A percentile compares a stretch with the other conserved stretches of the same genome.
Conservation (phyloP, 2,797 vertebrate genomes). For the Dendrocincla tyrannina region DNA sequence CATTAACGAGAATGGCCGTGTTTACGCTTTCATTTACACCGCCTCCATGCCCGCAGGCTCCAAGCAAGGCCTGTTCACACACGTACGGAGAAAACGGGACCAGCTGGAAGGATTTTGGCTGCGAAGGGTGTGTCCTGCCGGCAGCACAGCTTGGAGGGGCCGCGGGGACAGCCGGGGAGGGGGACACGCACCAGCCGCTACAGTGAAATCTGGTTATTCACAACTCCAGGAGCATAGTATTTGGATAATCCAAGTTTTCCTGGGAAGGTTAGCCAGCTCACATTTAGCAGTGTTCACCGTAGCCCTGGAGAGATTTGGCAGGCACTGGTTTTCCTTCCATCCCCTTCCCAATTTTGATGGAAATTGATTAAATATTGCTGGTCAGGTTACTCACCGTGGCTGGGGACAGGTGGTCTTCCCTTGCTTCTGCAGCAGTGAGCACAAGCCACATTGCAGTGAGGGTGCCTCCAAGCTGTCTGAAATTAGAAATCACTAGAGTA, state of each 20-base stretch:
- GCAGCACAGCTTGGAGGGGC: neutral
- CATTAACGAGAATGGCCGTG: neutral
- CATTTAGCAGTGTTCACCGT: fast-evolving
- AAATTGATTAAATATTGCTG: neutral
- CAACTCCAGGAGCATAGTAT: fast-evolving
- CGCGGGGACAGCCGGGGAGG: fast-evolving
- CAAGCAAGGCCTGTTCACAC: neutral
- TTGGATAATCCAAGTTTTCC: neutral
- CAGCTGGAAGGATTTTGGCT: neutral
- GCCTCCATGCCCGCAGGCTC: neutral
- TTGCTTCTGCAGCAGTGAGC: neutral
- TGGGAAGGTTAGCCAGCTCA: fast-evolving
- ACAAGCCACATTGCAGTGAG: neutral
- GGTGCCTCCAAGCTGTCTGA: neutral
- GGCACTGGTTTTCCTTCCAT: neutral
- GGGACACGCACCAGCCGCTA: fast-evolving
- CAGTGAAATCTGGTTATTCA: neutral
- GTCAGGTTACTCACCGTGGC: neutral
- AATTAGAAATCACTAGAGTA: neutral
- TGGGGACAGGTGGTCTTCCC: neutral
- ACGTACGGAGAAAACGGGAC: neutral
- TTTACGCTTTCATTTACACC: neutral
- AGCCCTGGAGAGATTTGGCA: neutral
- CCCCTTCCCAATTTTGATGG: neutral
- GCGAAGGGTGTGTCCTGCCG: neutral